Conservation (phyloP, 2,113 vertebrate genomes). For the Trogon surrucura region DNA sequence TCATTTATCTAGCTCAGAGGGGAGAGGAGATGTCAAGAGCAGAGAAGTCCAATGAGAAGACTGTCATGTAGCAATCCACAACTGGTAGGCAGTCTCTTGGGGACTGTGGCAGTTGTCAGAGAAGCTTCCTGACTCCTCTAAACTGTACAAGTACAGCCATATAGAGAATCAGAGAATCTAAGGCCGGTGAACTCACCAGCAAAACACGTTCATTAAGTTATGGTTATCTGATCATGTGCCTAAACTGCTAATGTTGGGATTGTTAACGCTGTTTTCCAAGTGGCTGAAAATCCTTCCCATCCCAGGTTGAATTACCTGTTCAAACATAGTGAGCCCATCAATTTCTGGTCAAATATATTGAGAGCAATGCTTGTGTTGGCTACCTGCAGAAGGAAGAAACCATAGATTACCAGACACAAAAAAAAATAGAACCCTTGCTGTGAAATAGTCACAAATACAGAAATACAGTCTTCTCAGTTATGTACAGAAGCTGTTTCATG, state of each 20-base stretch:
- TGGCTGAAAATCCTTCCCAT: background rate
- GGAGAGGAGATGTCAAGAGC: background rate
- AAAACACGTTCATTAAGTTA: background rate
- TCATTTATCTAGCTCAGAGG: background rate
- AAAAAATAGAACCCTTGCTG: background rate
- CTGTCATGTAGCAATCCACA: background rate
- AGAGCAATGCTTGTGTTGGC: constrained; percentile 70
- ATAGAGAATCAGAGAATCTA: background rate
- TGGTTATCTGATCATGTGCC: background rate
- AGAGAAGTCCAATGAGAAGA: background rate
- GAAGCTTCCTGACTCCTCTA: background rate
- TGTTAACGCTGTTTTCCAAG: background rate
- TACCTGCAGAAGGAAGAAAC: constrained; percentile 54
- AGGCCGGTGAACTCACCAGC: background rate
- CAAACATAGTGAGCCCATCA: constrained; percentile 74
- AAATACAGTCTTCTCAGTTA: background rate
- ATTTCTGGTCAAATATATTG: constrained; percentile 73
- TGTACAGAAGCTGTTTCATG: background rate
- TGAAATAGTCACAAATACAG: background rate
- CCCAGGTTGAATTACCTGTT: constrained; percentile 70
- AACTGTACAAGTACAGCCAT: background rate
- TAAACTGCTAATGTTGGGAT: background rate
- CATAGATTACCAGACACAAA: background rate
- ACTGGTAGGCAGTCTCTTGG: background rate
- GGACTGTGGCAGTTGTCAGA: background rate